These are phyloP conservation scores for Pempheris klunzingeri DNA, from an alignment of 2,797 vertebrate species.

Conservation along the genomic window DNA sequence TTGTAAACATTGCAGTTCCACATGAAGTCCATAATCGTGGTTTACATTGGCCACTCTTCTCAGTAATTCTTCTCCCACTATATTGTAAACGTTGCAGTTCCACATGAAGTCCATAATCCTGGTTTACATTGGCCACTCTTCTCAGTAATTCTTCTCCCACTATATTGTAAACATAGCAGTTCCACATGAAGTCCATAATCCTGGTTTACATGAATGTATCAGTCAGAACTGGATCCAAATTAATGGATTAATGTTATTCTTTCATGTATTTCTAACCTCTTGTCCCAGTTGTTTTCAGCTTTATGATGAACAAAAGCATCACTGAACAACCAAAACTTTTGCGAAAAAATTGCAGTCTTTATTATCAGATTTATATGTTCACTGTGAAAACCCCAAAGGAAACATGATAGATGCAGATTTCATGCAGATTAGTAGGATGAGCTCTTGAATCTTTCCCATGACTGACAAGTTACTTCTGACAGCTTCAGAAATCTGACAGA, in stretches of 20 bases:
- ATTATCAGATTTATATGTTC: background rate
- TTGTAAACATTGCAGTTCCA: background rate
- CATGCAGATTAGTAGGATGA: background rate
- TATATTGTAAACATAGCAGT: background rate
- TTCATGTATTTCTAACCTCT: background rate
- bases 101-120: too few species aligned
- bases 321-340: background rate
- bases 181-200: background rate
- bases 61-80: too few species aligned
- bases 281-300: background rate
- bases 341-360: background rate
- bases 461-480: conserved; percentile 9
- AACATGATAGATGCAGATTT: background rate
- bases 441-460: conserved; percentile 1
- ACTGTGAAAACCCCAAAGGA: background rate
- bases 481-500: conserved; percentile 5
- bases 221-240: background rate
- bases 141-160: too few species aligned
- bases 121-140: background rate
- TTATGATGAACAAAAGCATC: background rate
- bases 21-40: too few species aligned
- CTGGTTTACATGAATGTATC: background rate
- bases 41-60: background rate
- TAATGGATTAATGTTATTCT: background rate
- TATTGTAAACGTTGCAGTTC: background rate